Percentiles rank a stretch among this genome's conserved stretches.
Evolutionary conservation across 2,888 invertebrate genomes (phyloP).

Genomic region (Oscheius sp.): DNA sequence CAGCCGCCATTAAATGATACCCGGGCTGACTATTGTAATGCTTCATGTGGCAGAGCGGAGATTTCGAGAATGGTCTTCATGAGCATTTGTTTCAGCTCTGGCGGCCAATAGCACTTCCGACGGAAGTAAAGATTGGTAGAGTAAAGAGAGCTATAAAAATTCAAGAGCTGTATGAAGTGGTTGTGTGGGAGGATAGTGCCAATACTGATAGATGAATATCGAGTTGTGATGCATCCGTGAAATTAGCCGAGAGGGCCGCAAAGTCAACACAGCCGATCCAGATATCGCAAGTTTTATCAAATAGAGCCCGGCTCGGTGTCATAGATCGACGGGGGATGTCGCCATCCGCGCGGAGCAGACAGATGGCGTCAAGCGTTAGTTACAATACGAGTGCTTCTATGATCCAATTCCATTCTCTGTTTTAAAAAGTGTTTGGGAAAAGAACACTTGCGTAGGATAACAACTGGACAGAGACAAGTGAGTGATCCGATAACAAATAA

Average conservation of each 20-base stretch:
- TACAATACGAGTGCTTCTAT: too few relatives aligned
- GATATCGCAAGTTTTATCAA: conserved; percentile 30
- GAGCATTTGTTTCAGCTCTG: background rate
- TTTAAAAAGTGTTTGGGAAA: too few relatives aligned
- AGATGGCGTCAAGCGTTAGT: conserved; percentile 14
- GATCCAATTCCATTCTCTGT: too few relatives aligned
- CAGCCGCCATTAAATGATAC: conserved; percentile 31
- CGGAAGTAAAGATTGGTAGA: background rate
- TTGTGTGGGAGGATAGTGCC: conserved; percentile 24
- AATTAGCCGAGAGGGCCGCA: conserved; percentile 28
- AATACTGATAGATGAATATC: conserved; percentile 20
- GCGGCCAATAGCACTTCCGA: too few relatives aligned
- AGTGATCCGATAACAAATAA: too few relatives aligned
- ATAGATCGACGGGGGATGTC: conserved; percentile 28
- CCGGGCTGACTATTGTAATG: conserved; percentile 31
- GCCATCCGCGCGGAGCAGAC: conserved; percentile 14
- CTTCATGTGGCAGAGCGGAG: conserved; percentile 26
- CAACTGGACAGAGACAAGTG: too few relatives aligned
- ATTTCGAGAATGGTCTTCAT: conserved; percentile 10
- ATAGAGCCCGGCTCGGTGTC: conserved; percentile 23
- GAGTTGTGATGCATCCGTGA: conserved; percentile 25
- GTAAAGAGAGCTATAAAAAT: too few relatives aligned
- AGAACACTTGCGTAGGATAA: too few relatives aligned
- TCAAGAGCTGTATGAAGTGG: too few relatives aligned
- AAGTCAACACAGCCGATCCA: conserved; percentile 25